A percentile compares a stretch with the other conserved stretches of the same genome.
phyloP scores from a whole-genome alignment of 2,113 vertebrate genomes.

The Sapayoa aenigma region DNA sequence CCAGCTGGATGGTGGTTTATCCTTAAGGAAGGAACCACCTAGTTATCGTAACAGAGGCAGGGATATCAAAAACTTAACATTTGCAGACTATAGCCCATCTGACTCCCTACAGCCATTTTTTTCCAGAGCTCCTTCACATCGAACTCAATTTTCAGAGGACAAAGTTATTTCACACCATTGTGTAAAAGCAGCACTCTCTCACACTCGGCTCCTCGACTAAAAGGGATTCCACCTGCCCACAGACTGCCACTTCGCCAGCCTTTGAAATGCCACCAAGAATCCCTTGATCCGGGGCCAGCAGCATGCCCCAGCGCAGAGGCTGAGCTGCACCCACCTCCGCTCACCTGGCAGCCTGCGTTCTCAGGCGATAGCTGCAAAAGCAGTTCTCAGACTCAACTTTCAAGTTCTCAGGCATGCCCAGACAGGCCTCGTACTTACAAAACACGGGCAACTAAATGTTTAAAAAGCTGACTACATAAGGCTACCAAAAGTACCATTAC shows the following conservation, averaged over 20 bases:
- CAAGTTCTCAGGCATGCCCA: slow-evolving; percentile 53
- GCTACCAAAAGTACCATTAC: not conserved
- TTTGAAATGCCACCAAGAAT: slow-evolving; percentile 44
- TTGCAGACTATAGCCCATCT: not conserved
- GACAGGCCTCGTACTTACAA: slow-evolving; percentile 42
- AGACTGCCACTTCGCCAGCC: slow-evolving; percentile 23
- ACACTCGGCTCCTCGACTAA: not conserved
- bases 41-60: not conserved
- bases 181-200: not conserved
- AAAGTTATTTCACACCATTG: not conserved
- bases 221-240: slow-evolving; percentile 54
- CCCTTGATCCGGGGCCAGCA: slow-evolving; percentile 1
- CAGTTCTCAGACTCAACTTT: slow-evolving; percentile 63
- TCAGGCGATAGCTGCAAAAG: slow-evolving; percentile 50
- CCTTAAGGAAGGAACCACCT: not conserved
- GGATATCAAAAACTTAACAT: not conserved
- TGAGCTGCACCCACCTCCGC: slow-evolving; percentile 30
- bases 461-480: not conserved
- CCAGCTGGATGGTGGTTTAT: not conserved
- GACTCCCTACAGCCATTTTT: not conserved
- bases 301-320: slow-evolving; percentile 9
- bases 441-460: slow-evolving; percentile 13
- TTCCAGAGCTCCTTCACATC: not conserved
- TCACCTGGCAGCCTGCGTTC: slow-evolving; percentile 24
- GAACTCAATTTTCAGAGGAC: not conserved